Conservation (phyloP, 2,113 vertebrate genomes). For the Microcebus griseorufus region DNA sequence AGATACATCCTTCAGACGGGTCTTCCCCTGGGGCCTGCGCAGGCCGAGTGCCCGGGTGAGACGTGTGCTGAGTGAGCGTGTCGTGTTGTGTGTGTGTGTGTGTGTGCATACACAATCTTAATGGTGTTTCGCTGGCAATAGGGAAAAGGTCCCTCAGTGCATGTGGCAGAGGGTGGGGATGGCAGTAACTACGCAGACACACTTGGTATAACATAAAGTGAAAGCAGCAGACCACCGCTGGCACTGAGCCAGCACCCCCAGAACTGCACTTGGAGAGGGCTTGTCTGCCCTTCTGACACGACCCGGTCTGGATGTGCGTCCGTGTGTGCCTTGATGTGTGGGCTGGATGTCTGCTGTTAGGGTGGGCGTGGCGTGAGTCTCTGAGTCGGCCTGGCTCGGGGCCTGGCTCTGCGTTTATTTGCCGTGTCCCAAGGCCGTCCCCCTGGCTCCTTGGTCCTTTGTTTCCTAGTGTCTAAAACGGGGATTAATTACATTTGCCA, state of each 20-base stretch:
- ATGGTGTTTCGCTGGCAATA: background rate
- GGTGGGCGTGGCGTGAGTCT: background rate
- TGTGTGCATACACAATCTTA: background rate
- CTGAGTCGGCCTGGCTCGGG: background rate
- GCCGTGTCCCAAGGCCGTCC: background rate
- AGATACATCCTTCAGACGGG: rapidly evolving
- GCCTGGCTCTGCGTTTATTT: background rate
- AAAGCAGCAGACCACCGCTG: rapidly evolving
- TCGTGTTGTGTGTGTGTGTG: rapidly evolving
- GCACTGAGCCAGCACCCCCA: background rate
- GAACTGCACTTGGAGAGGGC: rapidly evolving
- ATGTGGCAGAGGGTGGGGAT: no score
- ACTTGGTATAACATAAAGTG: rapidly evolving
- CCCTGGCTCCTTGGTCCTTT: background rate
- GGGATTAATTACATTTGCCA: background rate
- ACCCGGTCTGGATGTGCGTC: rapidly evolving
- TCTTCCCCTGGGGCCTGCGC: background rate
- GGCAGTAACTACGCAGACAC: background rate
- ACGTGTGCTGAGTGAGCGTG: rapidly evolving
- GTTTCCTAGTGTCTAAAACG: background rate
- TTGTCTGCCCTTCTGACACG: no score
- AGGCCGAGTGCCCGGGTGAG: background rate
- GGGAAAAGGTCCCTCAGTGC: background rate
- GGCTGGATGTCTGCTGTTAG: rapidly evolving
- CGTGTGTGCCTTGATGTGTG: rapidly evolving